Evolutionary conservation across 53 echinoderm and acorn worm genomes (phyloP).

Genomic region (Patiria pectinifera): DNA sequence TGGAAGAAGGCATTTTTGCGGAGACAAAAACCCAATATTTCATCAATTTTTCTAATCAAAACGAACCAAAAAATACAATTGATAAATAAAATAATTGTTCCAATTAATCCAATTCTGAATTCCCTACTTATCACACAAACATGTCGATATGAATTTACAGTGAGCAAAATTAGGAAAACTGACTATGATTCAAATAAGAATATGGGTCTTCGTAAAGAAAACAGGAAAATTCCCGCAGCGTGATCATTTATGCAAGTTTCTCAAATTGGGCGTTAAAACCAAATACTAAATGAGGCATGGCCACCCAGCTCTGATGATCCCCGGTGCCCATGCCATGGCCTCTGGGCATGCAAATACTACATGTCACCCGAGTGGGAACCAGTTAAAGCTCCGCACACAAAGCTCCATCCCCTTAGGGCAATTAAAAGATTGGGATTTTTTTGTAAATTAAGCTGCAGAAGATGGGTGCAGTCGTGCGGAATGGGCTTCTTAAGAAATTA

Average conservation of each 20-base stretch:
- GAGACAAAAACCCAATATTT: too few species aligned
- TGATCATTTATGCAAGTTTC: not conserved
- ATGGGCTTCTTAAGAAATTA: not conserved
- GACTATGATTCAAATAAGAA: not conserved
- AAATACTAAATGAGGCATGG: slow-evolving; percentile 3
- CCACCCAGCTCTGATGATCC: not conserved
- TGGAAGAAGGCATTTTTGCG: too few species aligned
- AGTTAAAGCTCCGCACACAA: not conserved
- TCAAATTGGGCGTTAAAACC: not conserved
- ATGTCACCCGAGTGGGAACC: slow-evolving; percentile 19
- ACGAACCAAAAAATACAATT: too few species aligned
- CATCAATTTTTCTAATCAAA: too few species aligned
- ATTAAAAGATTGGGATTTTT: not conserved
- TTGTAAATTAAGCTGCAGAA: not conserved
- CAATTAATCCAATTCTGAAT: too few species aligned
- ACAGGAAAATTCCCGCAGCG: not conserved
- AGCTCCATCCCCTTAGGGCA: not conserved
- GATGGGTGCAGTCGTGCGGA: not conserved
- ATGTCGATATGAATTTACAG: too few species aligned
- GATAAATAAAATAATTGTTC: too few species aligned
- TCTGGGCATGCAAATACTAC: slow-evolving; percentile 30
- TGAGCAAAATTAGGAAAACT: not conserved
- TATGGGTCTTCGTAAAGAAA: not conserved
- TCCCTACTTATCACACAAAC: too few species aligned
- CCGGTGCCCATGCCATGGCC: slow-evolving; percentile 25